Base-by-base conservation (phyloP, 2,797 vertebrate genomes). In the Fistularia tabacaria region DNA sequence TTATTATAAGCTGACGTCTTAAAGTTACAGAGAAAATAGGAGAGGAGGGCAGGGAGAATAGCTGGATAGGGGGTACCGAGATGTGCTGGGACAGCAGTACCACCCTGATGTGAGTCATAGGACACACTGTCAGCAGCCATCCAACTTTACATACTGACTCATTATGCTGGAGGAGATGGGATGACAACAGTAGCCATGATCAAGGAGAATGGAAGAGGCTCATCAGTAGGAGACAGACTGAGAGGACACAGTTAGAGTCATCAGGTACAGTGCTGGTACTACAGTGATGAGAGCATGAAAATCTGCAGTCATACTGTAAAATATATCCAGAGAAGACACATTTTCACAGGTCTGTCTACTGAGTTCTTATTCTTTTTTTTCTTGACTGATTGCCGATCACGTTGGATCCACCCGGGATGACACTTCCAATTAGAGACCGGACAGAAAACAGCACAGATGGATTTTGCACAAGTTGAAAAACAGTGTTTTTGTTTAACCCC, bases 51-150 rank as follows among this genome's bases (percentile, higher is more conserved):
- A 37, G 39, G 57, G 51, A 10, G 15, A 54, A 56, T 49, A 37
- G 15, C 57, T 13, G 36, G 7, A 9, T 36, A 12, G 15, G 15
- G 15, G 13, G 55, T 38, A 63, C 41, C 49, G 64, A 74, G 48
- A 84, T 81, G 57, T 81, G 81, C 80, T 73, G 75, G 83, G 68
- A 81, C 76, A 82, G 82, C 79, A 81, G 73, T 72, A 76, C 76
- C 79, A 80, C 64, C 67, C 77, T 41, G 15, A 76, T 48, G 77
- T 81, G 83, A 84, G 70, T 85, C 81, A 85, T 56, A 74, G 81
- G 77, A 81, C 76, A 76, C 66, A 57, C 73, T 82, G 82, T 87
- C 83, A 84, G 77, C 80, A 85, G 76, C 62, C 82, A 80, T 83
- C 81, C 70, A 67, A 70, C 84, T 80, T 83, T 79, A 80, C 71